Evolutionary conservation across 1,140 invertebrate species (phyloP).

Genomic region (Aphelinus atriplicis): DNA sequence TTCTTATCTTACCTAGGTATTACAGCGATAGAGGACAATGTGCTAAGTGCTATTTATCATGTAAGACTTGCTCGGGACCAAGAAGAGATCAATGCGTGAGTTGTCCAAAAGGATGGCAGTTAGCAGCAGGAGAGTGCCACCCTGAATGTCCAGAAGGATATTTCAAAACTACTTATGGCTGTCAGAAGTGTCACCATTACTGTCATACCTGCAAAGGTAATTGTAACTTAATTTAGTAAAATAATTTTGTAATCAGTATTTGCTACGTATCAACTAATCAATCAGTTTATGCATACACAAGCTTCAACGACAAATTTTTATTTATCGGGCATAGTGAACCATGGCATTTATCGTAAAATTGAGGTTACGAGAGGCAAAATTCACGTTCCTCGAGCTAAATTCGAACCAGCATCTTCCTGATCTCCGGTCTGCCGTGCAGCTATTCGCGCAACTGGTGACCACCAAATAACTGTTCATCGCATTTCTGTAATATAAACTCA

Average conservation of each 20-base stretch:
- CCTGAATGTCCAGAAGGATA: constrained; percentile 85
- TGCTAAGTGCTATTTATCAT: constrained; percentile 83
- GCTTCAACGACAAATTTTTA: too few relatives aligned
- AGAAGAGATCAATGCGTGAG: constrained; percentile 83
- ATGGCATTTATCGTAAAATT: too few relatives aligned
- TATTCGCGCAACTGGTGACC: too few relatives aligned
- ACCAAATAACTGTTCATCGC: too few relatives aligned
- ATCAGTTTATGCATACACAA: too few relatives aligned
- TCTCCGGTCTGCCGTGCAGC: too few relatives aligned
- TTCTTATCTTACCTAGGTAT: constrained; percentile 68
- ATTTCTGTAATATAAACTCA: too few relatives aligned
- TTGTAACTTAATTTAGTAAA: constrained; percentile 24
- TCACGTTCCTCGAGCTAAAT: too few relatives aligned
- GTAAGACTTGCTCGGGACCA: constrained; percentile 83
- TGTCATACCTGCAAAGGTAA: constrained; percentile 82
- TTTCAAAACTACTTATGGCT: constrained; percentile 81
- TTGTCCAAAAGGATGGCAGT: constrained; percentile 79
- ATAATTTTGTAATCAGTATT: constrained; percentile 42
- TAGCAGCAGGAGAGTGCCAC: constrained; percentile 83
- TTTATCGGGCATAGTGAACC: too few relatives aligned
- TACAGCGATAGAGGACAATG: constrained; percentile 85
- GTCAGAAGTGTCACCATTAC: constrained; percentile 85
- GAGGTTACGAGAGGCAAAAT: too few relatives aligned
- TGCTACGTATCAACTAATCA: background rate
- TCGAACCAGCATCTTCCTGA: too few relatives aligned